Base-by-base conservation (phyloP, 2,888 invertebrate species). In the Ctena decussata region DNA sequence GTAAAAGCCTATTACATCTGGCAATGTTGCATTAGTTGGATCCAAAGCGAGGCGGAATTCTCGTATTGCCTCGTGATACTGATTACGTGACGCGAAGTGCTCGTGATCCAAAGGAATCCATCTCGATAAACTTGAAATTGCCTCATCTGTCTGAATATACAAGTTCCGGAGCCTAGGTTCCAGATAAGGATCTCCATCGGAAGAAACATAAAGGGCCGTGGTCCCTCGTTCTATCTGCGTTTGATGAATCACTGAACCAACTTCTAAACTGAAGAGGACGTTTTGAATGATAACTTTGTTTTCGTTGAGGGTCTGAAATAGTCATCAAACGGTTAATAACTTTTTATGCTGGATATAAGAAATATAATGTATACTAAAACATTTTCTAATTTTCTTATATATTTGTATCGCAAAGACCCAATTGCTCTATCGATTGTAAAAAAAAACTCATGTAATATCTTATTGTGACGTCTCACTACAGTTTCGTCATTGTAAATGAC, bases 191-290 rank as follows among this genome's bases (percentile, higher is more conserved):
- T 89, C 86, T 0, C 91, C 91, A 0, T 82, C 70, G 21, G 91
- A 90, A 27, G 92, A 89, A 21, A 93, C 78, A 76, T 91, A 93
- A 0, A 93, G 85, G 0, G 92, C 90, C 0, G 93, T 90, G 0
- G 90, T 91, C 8, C 93, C 94, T 37, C 94, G 73, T 81, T 94
- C 93, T 35, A 91, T 90, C 84, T 94, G 94, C 8, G 89, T 72
- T 18, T 69, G 65, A 74, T 93, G 94, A 0, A 94, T 82, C 6
- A 93, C 85, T 24, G 75, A 77, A 5, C 92, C 91, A 0, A 90
- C 89, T 73, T 93, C 89, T 0, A 92, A 80, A 49, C 93, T 93
- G 77, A 90, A 85, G n/a, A 49, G 35, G n/a, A 93, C 84, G 24
- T 80, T 71, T 0, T 70, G 57, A 32, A 84, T 80, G 11, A 82